Evolutionary conservation across 2,113 vertebrate genomes (phyloP).

Genomic region (Triplophysa tibetana): DNA sequence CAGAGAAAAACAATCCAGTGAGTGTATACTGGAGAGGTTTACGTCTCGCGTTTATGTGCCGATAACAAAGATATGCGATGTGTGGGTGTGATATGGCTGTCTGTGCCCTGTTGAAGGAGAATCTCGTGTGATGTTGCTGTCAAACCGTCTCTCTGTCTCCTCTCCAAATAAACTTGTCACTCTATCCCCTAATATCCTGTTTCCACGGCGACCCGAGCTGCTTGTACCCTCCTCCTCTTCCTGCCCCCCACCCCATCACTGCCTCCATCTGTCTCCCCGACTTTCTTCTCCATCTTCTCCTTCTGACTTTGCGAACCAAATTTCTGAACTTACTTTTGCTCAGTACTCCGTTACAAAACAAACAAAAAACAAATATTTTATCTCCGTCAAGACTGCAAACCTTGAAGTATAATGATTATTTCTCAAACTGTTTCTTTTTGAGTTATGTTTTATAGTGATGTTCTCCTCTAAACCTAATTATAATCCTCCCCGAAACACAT

Average conservation of each 20-base stretch:
- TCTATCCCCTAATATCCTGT: conserved; percentile 72
- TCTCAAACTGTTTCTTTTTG: not conserved
- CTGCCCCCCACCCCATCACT: conserved; percentile 49
- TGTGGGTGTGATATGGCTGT: conserved; percentile 42
- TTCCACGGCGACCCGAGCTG: conserved; percentile 74
- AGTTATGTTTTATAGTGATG: not conserved
- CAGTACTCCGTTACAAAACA: not conserved
- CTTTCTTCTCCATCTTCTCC: conserved; percentile 54
- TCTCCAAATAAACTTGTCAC: conserved; percentile 78
- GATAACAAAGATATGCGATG: conserved; percentile 27
- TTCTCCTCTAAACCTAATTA: no score
- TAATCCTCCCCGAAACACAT: no score
- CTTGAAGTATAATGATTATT: no score
- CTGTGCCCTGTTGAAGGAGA: conserved; percentile 68
- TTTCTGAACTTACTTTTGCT: conserved; percentile 63
- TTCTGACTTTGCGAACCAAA: conserved; percentile 71
- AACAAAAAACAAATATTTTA: not conserved
- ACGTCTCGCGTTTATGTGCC: conserved; percentile 28
- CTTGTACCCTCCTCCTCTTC: conserved; percentile 59
- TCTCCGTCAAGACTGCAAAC: not conserved
- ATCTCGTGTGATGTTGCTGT: conserved; percentile 72
- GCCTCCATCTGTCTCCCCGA: conserved; percentile 52
- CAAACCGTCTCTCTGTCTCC: conserved; percentile 76
- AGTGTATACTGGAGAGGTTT: conserved; percentile 2
- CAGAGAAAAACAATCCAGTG: not conserved